Percentiles rank a stretch among this genome's conserved stretches.
phyloP scores from a whole-genome alignment of 2,797 vertebrate species.

The Heteromormyrus szaboi region DNA sequence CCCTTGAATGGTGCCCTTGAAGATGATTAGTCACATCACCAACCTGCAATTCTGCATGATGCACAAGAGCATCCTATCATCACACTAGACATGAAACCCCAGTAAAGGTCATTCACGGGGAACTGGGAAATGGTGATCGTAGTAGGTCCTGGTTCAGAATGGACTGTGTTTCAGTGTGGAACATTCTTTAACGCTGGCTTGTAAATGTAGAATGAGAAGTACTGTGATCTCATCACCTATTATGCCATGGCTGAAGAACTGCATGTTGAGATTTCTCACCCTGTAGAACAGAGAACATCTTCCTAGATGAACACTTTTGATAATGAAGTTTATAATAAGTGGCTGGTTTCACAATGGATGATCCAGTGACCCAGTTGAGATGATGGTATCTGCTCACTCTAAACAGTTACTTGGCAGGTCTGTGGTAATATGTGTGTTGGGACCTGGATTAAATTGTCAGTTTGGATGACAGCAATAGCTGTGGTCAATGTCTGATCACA shows the following conservation, averaged over 20 bases:
- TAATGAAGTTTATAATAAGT: neutral
- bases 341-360: neutral
- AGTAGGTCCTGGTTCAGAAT: neutral
- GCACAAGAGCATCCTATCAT: neutral
- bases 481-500: neutral
- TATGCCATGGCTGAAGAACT: neutral
- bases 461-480: neutral
- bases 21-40: neutral
- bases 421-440: neutral
- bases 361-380: neutral
- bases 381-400: neutral
- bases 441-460: neutral
- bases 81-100: neutral
- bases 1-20: neutral
- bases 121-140: neutral
- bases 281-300: neutral
- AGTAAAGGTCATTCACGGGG: neutral
- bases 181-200: neutral
- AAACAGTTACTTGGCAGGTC: neutral
- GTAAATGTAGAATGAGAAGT: neutral
- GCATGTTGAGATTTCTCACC: neutral
- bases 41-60: neutral
- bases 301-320: neutral
- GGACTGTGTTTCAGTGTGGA: neutral
- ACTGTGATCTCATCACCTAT: neutral